Conservation (phyloP, 2,888 invertebrate genomes). For the Trichacis sp. region DNA sequence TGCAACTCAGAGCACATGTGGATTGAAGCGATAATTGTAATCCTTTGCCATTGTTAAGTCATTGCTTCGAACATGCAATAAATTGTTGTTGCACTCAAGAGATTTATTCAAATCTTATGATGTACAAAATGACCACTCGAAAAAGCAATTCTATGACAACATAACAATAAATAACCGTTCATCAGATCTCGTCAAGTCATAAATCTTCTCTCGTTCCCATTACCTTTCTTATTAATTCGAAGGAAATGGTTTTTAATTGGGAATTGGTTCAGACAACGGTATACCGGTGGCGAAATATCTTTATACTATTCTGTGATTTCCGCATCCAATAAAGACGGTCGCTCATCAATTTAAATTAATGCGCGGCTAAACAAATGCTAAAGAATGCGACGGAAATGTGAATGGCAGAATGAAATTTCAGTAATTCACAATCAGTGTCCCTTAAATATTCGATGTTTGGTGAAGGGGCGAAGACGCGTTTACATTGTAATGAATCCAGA, state of each 20-base stretch:
- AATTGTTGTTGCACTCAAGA: slow-evolving; percentile 28
- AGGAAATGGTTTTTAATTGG: no score
- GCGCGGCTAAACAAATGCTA: slow-evolving; percentile 32
- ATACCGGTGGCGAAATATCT: no score
- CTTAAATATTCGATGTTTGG: no score
- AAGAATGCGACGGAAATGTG: slow-evolving; percentile 49
- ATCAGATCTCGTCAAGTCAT: no score
- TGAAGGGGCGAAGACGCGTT: slow-evolving; percentile 34
- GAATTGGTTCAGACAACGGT: no score
- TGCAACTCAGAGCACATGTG: slow-evolving; percentile 28
- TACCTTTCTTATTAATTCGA: no score
- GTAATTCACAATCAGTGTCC: slow-evolving; percentile 55
- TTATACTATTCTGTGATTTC: no score
- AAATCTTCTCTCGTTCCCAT: no score
- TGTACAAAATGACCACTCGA: slow-evolving; percentile 6
- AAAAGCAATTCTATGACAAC: no score
- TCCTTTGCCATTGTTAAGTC: slow-evolving; percentile 36
- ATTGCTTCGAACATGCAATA: slow-evolving; percentile 25
- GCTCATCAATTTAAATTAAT: slow-evolving; percentile 48
- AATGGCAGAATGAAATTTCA: slow-evolving; percentile 54
- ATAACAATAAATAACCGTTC: no score
- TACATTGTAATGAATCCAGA: slow-evolving; percentile 42
- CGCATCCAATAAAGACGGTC: no score
- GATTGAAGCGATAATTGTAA: slow-evolving; percentile 44
- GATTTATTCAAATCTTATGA: slow-evolving; percentile 26